phyloP scores from a whole-genome alignment of 2,888 invertebrate species.

The Drosophila cognata region DNA sequence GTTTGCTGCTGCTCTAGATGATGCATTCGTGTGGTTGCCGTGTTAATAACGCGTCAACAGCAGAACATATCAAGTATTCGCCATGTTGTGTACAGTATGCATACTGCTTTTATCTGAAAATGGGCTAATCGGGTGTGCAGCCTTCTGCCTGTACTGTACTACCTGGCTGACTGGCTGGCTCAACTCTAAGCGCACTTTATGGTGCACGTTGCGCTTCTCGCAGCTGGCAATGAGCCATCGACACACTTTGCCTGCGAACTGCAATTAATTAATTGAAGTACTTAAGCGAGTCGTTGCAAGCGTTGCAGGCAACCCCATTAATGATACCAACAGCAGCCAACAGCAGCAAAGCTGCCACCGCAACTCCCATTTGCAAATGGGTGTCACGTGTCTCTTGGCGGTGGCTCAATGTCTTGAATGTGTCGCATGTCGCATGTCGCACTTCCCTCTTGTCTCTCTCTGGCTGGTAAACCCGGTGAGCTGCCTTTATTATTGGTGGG shows the following conservation, averaged over 20 bases:
- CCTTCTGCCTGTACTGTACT: background rate
- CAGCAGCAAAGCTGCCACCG: background rate
- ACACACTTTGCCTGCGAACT: conserved; percentile 68
- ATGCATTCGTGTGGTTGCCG: conserved; percentile 63
- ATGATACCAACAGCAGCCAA: conserved; percentile 29
- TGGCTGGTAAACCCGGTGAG: conserved; percentile 25
- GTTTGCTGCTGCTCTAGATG: conserved; percentile 21
- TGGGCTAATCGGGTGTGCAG: conserved; percentile 2
- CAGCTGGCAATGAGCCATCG: conserved; percentile 61
- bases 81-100: conserved; percentile 52
- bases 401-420: conserved; percentile 35
- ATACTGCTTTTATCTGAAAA: conserved; percentile 31
- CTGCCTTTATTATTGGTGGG: conserved; percentile 60
- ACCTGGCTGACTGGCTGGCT: background rate
- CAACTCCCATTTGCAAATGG: conserved; percentile 60
- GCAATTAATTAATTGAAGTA: conserved; percentile 80
- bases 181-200: conserved; percentile 70
- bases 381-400: conserved; percentile 60
- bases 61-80: conserved; percentile 64
- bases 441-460: background rate
- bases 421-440: conserved; percentile 1
- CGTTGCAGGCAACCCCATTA: conserved; percentile 49
- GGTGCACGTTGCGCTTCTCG: conserved; percentile 50
- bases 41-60: conserved; percentile 77
- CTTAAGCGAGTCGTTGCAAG: conserved; percentile 53